Evolutionary conservation across 2,113 vertebrate species (phyloP), one percentile per base, ranked within the genome.

Genomic region (Vimba vimba): DNA sequence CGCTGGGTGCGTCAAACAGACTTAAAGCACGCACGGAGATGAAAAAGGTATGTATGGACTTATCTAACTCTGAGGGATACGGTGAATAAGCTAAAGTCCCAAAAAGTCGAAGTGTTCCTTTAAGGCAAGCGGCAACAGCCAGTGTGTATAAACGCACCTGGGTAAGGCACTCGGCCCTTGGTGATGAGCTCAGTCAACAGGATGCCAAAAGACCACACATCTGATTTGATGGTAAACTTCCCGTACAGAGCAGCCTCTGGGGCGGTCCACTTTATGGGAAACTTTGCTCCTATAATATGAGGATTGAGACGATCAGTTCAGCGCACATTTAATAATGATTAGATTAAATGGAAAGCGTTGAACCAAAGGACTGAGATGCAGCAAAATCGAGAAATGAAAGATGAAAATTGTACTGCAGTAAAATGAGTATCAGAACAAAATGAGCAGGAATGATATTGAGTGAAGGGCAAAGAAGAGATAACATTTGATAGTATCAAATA

Each of bases 201-300:
- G 92, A 99, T 97, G 86, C 98, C 97, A 2, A 99, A 99, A 88
- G 98, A 99, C 98, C 98, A 99, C 59, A 99, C 97, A 0, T 99
- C 98, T 0, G 97, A 99, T 91, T 99, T 99, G 94, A 99, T 97
- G 93, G 97, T 98, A 90, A 99, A 99, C 90, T 91, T 97, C 82
- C 98, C 97, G 3, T 95, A 99, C 39, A 99, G 95, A 0, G 98
- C 98, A 0, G 98, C 98, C 92, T 99, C 98, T 0, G 98, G 98
- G 39, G 98, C 97, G 0, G 98, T 99, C 98, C 98, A 99, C 92
- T 99, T 99, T 92, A 99, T 99, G 81, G 98, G 98, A 88, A 99
- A 99, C 93, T 99, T 99, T 60, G 97, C 95, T 68, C 98, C 98
- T 98, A 91, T 85, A 92, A 92, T 87, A 88, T 2, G 68, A 27